Evolutionary conservation across 1,140 invertebrate species (phyloP).

Genomic region (Anastrepha obliqua): DNA sequence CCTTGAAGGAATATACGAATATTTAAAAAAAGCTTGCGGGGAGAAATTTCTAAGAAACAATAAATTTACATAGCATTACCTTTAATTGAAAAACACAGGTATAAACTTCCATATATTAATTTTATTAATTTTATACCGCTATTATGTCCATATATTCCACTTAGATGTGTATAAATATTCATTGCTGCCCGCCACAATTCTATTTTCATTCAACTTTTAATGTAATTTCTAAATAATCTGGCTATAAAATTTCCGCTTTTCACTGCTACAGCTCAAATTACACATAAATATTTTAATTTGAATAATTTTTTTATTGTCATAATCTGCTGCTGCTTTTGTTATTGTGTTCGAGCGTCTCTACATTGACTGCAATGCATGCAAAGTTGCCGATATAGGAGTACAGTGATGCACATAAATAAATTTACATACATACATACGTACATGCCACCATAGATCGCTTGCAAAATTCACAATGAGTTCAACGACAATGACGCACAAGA

Average conservation of each 20-base stretch:
- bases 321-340: neutral
- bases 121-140: too few relatives aligned
- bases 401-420: neutral
- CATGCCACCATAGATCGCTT: neutral
- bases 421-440: too few relatives aligned
- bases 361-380: neutral
- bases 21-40: too few relatives aligned
- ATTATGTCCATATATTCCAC: too few relatives aligned
- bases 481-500: conserved; percentile 31
- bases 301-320: neutral
- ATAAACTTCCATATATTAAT: too few relatives aligned
- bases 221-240: conserved; percentile 37
- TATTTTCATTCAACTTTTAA: conserved; percentile 23
- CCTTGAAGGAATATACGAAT: too few relatives aligned
- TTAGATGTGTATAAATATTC: too few relatives aligned
- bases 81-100: too few relatives aligned
- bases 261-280: neutral
- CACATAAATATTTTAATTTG: conserved; percentile 1
- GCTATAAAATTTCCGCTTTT: conserved; percentile 34
- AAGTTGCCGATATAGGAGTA: neutral
- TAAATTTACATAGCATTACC: neutral
- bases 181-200: neutral
- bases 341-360: neutral
- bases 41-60: too few relatives aligned
- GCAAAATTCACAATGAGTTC: conserved; percentile 3